A percentile compares a stretch with the other conserved stretches of the same genome.
These are phyloP conservation scores for Adelosebastes latens DNA, from an alignment of 2,797 vertebrate genomes.

Conservation along the genomic window DNA sequence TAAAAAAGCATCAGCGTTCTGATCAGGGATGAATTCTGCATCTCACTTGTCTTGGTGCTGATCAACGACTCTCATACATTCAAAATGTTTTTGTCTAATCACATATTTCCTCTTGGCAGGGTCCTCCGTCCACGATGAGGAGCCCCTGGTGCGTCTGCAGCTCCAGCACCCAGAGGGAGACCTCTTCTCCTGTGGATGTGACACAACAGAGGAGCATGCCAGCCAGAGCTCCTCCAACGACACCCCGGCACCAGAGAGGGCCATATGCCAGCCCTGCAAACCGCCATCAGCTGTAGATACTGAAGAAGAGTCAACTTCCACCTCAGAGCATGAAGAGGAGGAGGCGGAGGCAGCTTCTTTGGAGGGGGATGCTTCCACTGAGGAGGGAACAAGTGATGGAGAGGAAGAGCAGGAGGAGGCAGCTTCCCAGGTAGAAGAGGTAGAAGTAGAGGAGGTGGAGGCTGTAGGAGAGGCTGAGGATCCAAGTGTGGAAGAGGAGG, in stretches of 20 bases:
- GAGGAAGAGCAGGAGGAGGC: slow-evolving; percentile 33
- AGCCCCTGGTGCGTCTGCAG: slow-evolving; percentile 74
- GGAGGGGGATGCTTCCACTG: slow-evolving; percentile 20
- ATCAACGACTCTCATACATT: background rate
- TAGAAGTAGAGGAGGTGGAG: slow-evolving; percentile 32
- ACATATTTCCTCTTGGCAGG: slow-evolving; percentile 52
- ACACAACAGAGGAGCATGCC: slow-evolving; percentile 69
- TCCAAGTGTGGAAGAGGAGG: slow-evolving; percentile 11
- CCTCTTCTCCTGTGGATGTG: slow-evolving; percentile 79
- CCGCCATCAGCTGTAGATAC: slow-evolving; percentile 16
- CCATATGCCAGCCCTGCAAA: slow-evolving; percentile 79
- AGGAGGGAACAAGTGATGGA: slow-evolving; percentile 20
- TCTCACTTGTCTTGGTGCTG: background rate
- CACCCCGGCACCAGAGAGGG: slow-evolving; percentile 82
- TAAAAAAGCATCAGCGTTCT: background rate
- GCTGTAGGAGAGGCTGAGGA: slow-evolving; percentile 33
- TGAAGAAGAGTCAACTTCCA: slow-evolving; percentile 39
- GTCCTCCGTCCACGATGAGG: slow-evolving; percentile 73
- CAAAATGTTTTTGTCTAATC: background rate
- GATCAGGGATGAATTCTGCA: background rate
- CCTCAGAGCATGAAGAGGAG: slow-evolving; percentile 34
- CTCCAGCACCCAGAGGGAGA: slow-evolving; percentile 78
- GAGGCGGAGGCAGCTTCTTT: slow-evolving; percentile 6
- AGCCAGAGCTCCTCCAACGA: slow-evolving; percentile 84
- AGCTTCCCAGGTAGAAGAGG: slow-evolving; percentile 22